Base-by-base conservation (phyloP, 2,113 vertebrate genomes). In the Alethe diademata region DNA sequence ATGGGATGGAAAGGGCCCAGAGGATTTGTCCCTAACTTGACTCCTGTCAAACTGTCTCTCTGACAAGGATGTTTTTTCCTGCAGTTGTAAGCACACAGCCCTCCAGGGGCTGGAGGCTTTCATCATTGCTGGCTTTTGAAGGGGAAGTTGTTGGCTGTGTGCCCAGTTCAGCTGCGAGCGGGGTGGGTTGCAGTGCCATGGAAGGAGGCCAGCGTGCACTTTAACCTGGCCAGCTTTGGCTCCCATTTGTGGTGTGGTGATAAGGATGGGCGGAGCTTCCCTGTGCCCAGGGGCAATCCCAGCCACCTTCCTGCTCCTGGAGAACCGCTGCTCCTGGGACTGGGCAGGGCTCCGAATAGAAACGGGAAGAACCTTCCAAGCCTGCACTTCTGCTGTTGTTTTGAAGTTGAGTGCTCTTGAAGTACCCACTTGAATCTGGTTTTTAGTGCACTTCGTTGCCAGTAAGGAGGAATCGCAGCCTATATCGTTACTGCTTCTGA, bases 11-110 rank as follows among this genome's bases (percentile, higher is more conserved):
- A 93, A 93, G 80, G 90, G 51, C 95, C 88, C 91, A 54, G 74
- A 86, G 91, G 93, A 95, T 96, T 97, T 98, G 98, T 97, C 98
- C 98, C 97, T 92, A 85, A 90, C 93, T 95, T 98, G 98, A 98
- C 98, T 98, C 96, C 97, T 98, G 98, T 98, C 98, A 97, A 96
- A 96, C 78, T 78, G 83, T 95, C 96, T 95, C 73, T 96, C 95
- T 97, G 97, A 97, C 94, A 84, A 95, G 98, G 93, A 95, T 98
- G 98, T 98, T 98, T 98, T 97, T 98, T 98, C 98, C 98, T 98
- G 96, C 92, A 76, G 91, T 97, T 97, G 95, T 96, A 93, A 98
- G 81, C 78, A 29, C 58, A 81, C 51, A 62, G 90, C 86, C 87
- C 98, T 97, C 91, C 74, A 92, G 98, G 95, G 96, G 94, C 93